Conservation (phyloP, 1,140 invertebrate genomes). For the Phymastichus coffea region DNA sequence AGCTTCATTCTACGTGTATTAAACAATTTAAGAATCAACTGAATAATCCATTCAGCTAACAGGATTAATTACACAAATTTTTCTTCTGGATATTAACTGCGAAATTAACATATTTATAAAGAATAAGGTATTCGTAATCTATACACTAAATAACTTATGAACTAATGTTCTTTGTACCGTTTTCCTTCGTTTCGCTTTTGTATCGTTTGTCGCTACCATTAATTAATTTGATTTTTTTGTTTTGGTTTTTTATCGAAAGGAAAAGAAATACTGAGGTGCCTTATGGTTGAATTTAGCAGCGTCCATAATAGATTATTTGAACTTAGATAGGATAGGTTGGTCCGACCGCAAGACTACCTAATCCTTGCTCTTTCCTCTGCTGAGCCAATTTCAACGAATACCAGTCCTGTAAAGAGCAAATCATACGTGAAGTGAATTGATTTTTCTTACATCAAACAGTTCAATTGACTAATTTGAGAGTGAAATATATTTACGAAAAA, state of each 20-base stretch:
- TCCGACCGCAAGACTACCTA: slow-evolving; percentile 48
- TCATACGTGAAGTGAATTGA: no score
- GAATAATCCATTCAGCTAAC: no score
- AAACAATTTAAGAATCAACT: no score
- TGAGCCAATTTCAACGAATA: slow-evolving; percentile 54
- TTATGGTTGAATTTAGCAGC: background rate
- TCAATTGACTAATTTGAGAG: no score
- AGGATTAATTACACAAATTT: no score
- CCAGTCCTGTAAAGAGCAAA: slow-evolving; percentile 54
- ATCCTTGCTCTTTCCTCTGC: slow-evolving; percentile 57
- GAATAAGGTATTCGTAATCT: no score
- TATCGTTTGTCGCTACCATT: background rate
- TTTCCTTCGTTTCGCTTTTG: background rate
- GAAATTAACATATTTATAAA: no score
- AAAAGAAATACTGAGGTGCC: slow-evolving; percentile 15
- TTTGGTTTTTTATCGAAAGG: background rate
- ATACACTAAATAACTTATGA: slow-evolving; percentile 1
- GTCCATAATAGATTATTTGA: background rate
- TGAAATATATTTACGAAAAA: no score
- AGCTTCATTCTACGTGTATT: no score
- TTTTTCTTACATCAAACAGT: no score
- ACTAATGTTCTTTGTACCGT: slow-evolving; percentile 20
- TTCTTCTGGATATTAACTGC: no score
- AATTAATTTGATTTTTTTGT: background rate
- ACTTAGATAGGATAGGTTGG: background rate